Percentiles rank a stretch among this genome's conserved stretches.
Conservation (phyloP, 1,140 invertebrate species). For the Aplysia californica region DNA sequence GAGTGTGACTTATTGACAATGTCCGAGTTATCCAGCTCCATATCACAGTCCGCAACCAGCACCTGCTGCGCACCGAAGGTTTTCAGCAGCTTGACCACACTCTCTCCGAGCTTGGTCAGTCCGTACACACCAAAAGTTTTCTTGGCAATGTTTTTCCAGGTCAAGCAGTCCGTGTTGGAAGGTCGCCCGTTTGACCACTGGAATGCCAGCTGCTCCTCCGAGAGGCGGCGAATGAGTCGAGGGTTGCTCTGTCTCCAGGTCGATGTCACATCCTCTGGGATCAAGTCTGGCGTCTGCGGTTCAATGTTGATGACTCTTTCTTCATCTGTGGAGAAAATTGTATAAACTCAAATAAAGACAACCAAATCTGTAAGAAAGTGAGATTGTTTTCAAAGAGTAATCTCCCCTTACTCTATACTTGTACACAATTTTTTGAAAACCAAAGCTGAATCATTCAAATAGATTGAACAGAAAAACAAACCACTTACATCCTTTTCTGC, state of each 20-base stretch:
- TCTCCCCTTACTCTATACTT: no score
- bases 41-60: constrained; percentile 68
- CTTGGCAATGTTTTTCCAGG: constrained; percentile 76
- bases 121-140: constrained; percentile 88
- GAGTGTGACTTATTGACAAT: neutral
- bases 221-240: neutral
- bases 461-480: no score
- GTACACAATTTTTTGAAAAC: no score
- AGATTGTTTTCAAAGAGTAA: no score
- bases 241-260: constrained; percentile 1
- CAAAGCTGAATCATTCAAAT: no score
- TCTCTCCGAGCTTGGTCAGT: constrained; percentile 77
- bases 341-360: no score
- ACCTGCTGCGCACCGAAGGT: constrained; percentile 71
- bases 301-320: neutral
- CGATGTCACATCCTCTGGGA: neutral
- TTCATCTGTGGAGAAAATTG: constrained; percentile 6
- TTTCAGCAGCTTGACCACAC: constrained; percentile 75
- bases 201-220: constrained; percentile 17
- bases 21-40: constrained; percentile 74
- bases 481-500: no score
- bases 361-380: no score
- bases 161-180: constrained; percentile 7
- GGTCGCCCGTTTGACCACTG: constrained; percentile 22
- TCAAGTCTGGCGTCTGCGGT: constrained; percentile 1